These are phyloP conservation scores for Sebastolobus alascanus DNA, from an alignment of 2,797 vertebrate species.

Conservation along the genomic window DNA sequence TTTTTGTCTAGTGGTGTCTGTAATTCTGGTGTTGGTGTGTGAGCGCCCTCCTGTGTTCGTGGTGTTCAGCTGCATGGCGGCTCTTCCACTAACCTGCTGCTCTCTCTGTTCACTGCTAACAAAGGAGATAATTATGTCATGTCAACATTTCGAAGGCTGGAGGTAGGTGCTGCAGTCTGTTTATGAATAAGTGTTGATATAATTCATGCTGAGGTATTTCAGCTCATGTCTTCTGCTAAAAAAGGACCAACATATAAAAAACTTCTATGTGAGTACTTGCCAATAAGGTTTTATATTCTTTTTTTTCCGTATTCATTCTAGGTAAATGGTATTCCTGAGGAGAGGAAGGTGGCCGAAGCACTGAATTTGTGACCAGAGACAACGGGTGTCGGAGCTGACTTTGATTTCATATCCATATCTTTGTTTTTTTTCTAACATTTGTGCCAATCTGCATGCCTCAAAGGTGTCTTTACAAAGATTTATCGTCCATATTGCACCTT, in stretches of 20 bases:
- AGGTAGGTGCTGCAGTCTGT: conserved; percentile 90
- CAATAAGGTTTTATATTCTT: neutral
- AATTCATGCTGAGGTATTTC: neutral
- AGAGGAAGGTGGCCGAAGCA: conserved; percentile 96
- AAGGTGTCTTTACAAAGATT: conserved; percentile 47
- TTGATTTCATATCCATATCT: conserved; percentile 27
- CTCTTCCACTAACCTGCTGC: conserved; percentile 74
- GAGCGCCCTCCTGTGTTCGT: conserved; percentile 70
- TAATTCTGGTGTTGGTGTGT: neutral
- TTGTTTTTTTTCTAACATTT: conserved; percentile 53
- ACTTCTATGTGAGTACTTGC: neutral
- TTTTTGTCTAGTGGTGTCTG: neutral
- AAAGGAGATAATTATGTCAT: conserved; percentile 98
- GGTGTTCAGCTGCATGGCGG: conserved; percentile 57
- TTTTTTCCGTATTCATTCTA: conserved; percentile 65
- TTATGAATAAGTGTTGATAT: neutral
- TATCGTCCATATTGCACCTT: conserved; percentile 47
- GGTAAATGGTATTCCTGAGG: conserved; percentile 99
- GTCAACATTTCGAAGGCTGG: conserved; percentile 98
- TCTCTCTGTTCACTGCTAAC: conserved; percentile 93
- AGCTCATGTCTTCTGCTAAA: neutral
- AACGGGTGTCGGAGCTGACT: neutral
- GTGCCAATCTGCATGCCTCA: conserved; percentile 80
- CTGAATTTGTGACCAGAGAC: conserved; percentile 89
- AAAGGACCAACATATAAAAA: neutral